Conservation (phyloP, 2,113 vertebrate species). For the Deroptyus accipitrinus region DNA sequence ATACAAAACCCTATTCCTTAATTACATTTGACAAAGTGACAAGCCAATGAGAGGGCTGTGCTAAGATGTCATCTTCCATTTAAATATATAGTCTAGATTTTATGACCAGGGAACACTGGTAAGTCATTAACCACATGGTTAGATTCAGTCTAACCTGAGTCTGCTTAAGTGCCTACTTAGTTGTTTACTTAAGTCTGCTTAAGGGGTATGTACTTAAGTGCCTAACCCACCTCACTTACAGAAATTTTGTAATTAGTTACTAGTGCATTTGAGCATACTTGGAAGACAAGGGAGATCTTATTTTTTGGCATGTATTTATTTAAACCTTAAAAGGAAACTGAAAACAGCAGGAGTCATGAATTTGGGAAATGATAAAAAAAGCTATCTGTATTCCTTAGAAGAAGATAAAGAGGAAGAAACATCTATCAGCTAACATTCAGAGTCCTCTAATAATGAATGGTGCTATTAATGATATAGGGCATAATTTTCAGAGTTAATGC, state of each 20-base stretch:
- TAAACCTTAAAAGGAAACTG: neutral
- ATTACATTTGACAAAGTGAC: neutral
- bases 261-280: neutral
- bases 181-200: neutral
- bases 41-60: neutral
- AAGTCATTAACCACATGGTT: neutral
- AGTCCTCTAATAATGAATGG: neutral
- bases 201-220: neutral
- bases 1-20: neutral
- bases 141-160: conserved; percentile 44
- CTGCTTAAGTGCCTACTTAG: conserved; percentile 44
- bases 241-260: neutral
- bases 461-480: conserved; percentile 12
- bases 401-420: neutral
- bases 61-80: neutral
- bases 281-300: neutral
- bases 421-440: neutral
- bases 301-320: neutral
- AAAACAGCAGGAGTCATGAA: neutral
- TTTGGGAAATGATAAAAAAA: neutral
- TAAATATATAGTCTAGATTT: neutral
- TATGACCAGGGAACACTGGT: neutral
- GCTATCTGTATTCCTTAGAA: neutral
- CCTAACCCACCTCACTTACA: neutral
- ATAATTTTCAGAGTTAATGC: neutral